Evolutionary conservation across 2,113 vertebrate genomes (phyloP), one percentile per base, ranked within the genome.

Genomic region (Callorhinus ursinus): DNA sequence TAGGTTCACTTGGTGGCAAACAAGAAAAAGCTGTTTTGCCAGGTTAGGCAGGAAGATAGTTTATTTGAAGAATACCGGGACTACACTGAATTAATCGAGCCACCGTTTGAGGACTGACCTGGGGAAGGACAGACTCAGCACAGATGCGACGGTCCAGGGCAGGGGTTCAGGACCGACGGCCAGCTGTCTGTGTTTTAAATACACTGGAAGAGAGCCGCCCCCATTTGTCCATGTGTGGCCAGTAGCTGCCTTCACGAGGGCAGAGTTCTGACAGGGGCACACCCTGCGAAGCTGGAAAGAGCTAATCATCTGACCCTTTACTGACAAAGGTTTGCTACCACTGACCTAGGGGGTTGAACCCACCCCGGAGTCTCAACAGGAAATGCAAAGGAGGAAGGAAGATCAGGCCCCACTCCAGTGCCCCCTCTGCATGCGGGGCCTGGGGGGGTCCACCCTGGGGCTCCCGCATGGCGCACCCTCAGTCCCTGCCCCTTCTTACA

Each of bases 151-250:
- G 24, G 15, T 42, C 22, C 15, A 28, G 49, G 79, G 21, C 26
- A 3, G 33, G 36, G 6, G 18, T 26, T 13, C 3, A 0, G 22
- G 36, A 15, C 24, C 49, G 1, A 3, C 0, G 71, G 19, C 63
- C 51, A 16, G 33, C 39, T 3, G 10, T 19, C 15, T 36, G 39
- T 15, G 28, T 26, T 12, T 2, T 74, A 36, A 61, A 51, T 39
- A 28, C 36, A 6, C 7, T 19, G 74, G 16, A 21, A 10, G 13
- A 22, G 67, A 76, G 82, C 31, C 31, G 4, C 61, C 4, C 4
- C n/a, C 49, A 4, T 1, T 51, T 42, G 6, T 12, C 0, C 3
- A 2, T 0, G 14, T 5, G 7, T 26, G 46, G 39, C 4, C 14
- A 5, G 15, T 18, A 31, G 46, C 46, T 42, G 51, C 55, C 13